Evolutionary conservation across 1,140 invertebrate species (phyloP).

Genomic region (Atta texana): DNA sequence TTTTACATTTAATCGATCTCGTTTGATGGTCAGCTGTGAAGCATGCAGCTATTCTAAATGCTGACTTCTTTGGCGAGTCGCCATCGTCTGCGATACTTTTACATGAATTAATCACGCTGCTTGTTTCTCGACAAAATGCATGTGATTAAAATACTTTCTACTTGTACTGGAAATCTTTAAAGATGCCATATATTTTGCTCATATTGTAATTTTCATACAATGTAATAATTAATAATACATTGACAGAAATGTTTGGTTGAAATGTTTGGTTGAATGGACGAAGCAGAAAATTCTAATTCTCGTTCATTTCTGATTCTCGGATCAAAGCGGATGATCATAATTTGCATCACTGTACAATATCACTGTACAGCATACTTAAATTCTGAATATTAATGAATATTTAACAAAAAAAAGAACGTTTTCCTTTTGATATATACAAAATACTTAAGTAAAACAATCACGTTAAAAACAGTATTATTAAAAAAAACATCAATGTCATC

Average conservation of each 20-base stretch:
- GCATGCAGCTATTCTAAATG: constrained; percentile 37
- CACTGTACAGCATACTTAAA: not conserved
- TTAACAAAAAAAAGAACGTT: not conserved
- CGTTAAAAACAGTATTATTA: constrained; percentile 17
- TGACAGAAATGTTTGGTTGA: too few relatives aligned
- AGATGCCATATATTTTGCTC: not conserved
- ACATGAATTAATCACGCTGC: constrained; percentile 23
- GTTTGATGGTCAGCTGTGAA: constrained; percentile 30
- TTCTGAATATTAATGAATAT: constrained; percentile 13
- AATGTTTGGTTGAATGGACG: too few relatives aligned
- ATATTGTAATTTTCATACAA: constrained; percentile 7
- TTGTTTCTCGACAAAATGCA: constrained; percentile 6
- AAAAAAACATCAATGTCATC: constrained; percentile 32
- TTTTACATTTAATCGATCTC: constrained; percentile 46
- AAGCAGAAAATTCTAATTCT: too few relatives aligned
- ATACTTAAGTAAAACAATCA: constrained; percentile 15
- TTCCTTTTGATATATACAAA: not conserved
- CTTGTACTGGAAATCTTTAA: not conserved
- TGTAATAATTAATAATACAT: not conserved
- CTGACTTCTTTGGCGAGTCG: constrained; percentile 22
- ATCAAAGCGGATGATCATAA: not conserved
- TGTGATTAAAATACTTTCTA: constrained; percentile 48
- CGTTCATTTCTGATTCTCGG: not conserved
- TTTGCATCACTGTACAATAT: not conserved
- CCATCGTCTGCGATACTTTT: constrained; percentile 22